phyloP scores from a whole-genome alignment of 2,113 vertebrate genomes.

The Laterallus jamaicensis region DNA sequence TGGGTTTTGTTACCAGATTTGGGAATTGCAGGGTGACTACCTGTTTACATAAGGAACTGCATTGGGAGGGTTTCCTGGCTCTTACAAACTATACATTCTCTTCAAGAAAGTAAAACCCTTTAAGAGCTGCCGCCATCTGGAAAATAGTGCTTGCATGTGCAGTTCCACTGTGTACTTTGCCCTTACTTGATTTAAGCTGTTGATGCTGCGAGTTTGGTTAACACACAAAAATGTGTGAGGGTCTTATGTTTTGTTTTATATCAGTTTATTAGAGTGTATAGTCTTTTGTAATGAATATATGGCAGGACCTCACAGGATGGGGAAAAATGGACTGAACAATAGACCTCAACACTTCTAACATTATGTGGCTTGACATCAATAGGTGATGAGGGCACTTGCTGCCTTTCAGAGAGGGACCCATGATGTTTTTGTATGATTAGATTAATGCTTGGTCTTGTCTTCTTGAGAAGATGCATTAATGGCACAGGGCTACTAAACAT shows the following conservation, averaged over 20 bases:
- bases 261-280: neutral
- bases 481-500: neutral
- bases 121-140: neutral
- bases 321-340: neutral
- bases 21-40: neutral
- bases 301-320: slow-evolving; percentile 13
- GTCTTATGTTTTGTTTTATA: neutral
- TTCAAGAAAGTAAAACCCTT: neutral
- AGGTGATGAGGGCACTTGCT: neutral
- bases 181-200: neutral
- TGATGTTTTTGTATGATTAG: neutral
- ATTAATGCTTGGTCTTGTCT: neutral
- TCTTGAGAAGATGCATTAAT: neutral
- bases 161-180: neutral
- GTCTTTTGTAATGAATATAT: neutral
- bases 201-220: neutral
- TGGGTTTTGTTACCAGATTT: neutral
- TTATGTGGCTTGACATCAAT: slow-evolving; percentile 20
- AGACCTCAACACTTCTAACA: neutral
- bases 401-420: neutral
- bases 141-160: neutral
- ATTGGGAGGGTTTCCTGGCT: neutral
- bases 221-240: neutral
- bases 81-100: fast-evolving
- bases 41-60: neutral